Evolutionary conservation across 2,113 vertebrate species (phyloP), one percentile per base, ranked within the genome.

Genomic region (Butorides virescens): DNA sequence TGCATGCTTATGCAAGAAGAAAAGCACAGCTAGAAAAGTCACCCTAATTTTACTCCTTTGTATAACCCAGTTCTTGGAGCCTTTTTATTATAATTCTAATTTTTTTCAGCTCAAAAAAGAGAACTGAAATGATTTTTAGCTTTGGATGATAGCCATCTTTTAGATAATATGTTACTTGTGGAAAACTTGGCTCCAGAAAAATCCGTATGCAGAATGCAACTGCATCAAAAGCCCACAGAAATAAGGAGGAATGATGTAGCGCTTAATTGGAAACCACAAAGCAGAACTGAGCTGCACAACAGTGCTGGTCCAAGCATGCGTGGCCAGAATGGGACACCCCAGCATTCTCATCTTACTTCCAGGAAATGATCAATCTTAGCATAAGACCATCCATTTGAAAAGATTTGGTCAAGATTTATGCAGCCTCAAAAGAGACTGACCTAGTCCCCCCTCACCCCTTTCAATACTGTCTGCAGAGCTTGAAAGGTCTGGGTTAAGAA

Each of bases 111-210:
- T 87, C 34, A 46, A 13, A 44, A 68, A 89, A 77, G 11, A 76
- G 30, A 88, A 81, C 26, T 56, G 44, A 56, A 80, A 74, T n/a
- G 2, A 72, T 89, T 85, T 85, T 78, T 87, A 79, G 34, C 26
- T 93, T 91, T 91, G 91, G 91, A 92, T 42, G 62, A 65, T 25
- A 90, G 78, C 88, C 89, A 81, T 93, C 53, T 86, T 88, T 92
- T 55, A 63, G 55, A 58, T 86, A 67, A 36, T 59, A 10, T 37
- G 49, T 71, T 92, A 13, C 49, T 82, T 87, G 13, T 68, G 53
- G 42, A 95, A 96, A 85, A 85, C 15, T 88, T 90, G 59, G 78
- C 81, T 94, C 32, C 49, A 79, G 73, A 89, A 93, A 84, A 91
- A 83, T 81, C 39, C 49, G 27, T 79, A 73, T 55, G 42, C 53